phyloP scores from a whole-genome alignment of 2,113 vertebrate genomes.

The Thryonomys swinderianus region DNA sequence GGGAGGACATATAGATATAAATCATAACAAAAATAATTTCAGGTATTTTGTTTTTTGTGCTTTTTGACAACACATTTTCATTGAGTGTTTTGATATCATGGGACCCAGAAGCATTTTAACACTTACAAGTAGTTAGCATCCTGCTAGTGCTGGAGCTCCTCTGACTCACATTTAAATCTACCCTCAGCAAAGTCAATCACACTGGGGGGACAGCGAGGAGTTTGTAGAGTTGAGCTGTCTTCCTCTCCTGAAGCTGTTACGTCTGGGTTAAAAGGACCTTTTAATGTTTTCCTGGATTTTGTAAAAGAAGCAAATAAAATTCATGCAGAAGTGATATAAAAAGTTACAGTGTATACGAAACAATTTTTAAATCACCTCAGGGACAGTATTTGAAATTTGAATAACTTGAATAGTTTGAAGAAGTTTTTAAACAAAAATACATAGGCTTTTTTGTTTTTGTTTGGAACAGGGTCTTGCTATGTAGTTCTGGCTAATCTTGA shows the following conservation, averaged over 20 bases:
- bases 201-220: neutral
- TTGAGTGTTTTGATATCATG: neutral
- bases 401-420: neutral
- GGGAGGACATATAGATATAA: neutral
- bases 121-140: neutral
- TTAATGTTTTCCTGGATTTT: neutral
- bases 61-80: neutral
- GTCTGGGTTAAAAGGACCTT: neutral
- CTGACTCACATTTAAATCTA: neutral
- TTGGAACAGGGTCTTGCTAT: neutral
- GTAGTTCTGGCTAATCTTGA: neutral
- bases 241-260: neutral
- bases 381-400: conserved; percentile 28
- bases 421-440: neutral
- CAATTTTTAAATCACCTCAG: neutral
- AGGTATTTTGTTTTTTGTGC: conserved; percentile 8
- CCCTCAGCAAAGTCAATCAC: neutral
- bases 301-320: neutral
- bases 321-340: neutral
- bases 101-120: neutral
- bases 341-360: neutral
- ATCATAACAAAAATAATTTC: neutral
- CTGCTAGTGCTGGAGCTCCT: neutral
- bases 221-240: neutral
- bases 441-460: neutral